These are phyloP conservation scores for Diplosoma virens DNA, from an alignment of 23 tunicate species.

Conservation along the genomic window DNA sequence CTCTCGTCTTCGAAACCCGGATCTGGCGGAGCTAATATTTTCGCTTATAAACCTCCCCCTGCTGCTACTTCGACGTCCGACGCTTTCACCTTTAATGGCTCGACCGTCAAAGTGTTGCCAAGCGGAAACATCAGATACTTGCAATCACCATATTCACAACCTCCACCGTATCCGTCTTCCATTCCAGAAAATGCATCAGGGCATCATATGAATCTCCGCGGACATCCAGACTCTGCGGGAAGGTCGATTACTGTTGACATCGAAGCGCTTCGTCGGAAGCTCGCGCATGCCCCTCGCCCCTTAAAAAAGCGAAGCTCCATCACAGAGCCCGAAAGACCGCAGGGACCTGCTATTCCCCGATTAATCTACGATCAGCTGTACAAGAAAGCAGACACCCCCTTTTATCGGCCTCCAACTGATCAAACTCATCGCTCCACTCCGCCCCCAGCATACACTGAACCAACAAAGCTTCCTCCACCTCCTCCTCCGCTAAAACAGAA, in stretches of 20 bases:
- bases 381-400: slow-evolving; percentile 88
- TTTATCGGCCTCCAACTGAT: slow-evolving; percentile 61
- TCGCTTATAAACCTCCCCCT: slow-evolving; percentile 85
- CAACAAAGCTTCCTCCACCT: slow-evolving; percentile 8
- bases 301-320: slow-evolving; percentile 86
- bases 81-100: slow-evolving; percentile 7
- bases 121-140: slow-evolving; percentile 82
- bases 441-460: slow-evolving; percentile 66
- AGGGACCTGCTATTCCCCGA: slow-evolving; percentile 72
- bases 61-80: background rate
- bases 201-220: background rate
- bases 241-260: slow-evolving; percentile 52
- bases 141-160: slow-evolving; percentile 48
- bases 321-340: slow-evolving; percentile 88
- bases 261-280: slow-evolving; percentile 71
- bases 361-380: slow-evolving; percentile 78
- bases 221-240: slow-evolving; percentile 9
- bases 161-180: slow-evolving; percentile 68
- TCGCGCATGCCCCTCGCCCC: slow-evolving; percentile 89
- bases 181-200: slow-evolving; percentile 6
- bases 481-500: slow-evolving; percentile 3
- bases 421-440: slow-evolving; percentile 48
- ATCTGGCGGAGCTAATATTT: slow-evolving; percentile 53
- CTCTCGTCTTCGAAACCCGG: background rate
- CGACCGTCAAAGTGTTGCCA: slow-evolving; percentile 72